Evolutionary conservation across 2,797 vertebrate genomes (phyloP), one percentile per base, ranked within the genome.

Genomic region (Neosilurus mollespiculum): DNA sequence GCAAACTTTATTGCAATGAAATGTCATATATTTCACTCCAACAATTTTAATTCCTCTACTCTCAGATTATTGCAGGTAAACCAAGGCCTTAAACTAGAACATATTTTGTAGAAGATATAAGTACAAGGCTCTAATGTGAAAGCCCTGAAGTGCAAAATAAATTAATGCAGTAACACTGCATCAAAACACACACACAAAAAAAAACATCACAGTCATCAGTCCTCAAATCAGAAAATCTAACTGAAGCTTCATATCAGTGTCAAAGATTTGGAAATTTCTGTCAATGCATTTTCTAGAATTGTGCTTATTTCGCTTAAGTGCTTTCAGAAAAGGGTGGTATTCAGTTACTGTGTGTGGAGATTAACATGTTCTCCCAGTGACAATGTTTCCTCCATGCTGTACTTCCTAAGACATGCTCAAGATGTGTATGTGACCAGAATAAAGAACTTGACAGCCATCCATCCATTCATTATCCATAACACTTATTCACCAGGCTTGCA

Each of bases 1-100:
- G 64, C 82, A 78, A 69, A 26, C 83, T 89, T 88, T 85, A 62
- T 86, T 89, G 77, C 58, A 87, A 49, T 85, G 83, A 85, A 71
- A 80, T 75, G 37, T 34, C n/a, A 80, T 72, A 75, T 53, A 73
- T 70, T 86, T 85, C 65, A 81, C 56, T 2, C 9, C 73, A 70
- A 49, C 37, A 20, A 34, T 81, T 56, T 54, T 83, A 22, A 81
- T 78, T 70, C 82, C 58, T 73, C 76, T 81, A 73, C n/a, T 56
- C 73, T 71, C 78, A 58, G 43, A 79, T 66, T 85, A 71, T 65
- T 84, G 67, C 56, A 84, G 66, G 66, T 65, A 71, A 75, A 78
- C 80, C 73, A 43, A 78, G 34, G 73, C 15, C 14, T 64, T 78
- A 56, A 79, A 81, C 49, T 78, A 73, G 69, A 53, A 83, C 69